Percentiles rank a stretch among this genome's conserved stretches.
phyloP scores from a whole-genome alignment of 2,888 invertebrate genomes.

The Rhopalosiphum nymphaeae region DNA sequence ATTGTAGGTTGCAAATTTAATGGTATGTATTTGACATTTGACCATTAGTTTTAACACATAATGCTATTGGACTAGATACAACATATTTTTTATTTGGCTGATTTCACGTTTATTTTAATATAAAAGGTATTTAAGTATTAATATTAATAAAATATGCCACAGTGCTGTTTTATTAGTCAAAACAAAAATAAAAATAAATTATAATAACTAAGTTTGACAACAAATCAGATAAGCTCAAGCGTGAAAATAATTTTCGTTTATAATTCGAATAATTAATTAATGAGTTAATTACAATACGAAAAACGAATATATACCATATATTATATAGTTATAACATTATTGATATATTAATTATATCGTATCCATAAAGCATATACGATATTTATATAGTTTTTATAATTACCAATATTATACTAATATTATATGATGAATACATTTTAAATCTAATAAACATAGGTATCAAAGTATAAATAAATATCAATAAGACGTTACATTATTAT shows the following conservation, averaged over 20 bases:
- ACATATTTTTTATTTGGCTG: too few relatives aligned
- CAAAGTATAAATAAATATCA: not conserved
- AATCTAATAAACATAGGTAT: not conserved
- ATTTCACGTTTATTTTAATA: not conserved
- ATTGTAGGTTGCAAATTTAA: not conserved
- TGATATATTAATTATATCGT: not conserved
- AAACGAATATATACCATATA: not conserved
- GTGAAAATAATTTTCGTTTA: slow-evolving; percentile 14
- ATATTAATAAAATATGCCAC: not conserved
- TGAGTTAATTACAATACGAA: slow-evolving; percentile 3
- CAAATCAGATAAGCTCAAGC: slow-evolving; percentile 4
- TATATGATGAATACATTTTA: not conserved
- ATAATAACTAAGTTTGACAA: not conserved
- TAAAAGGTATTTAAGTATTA: not conserved
- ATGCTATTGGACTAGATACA: too few relatives aligned
- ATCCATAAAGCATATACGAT: not conserved
- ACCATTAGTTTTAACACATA: too few relatives aligned
- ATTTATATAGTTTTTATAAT: not conserved
- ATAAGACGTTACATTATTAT: not conserved
- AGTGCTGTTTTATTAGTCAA: not conserved
- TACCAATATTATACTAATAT: not conserved
- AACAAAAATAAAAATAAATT: not conserved
- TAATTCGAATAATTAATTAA: slow-evolving; percentile 4
- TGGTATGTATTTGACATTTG: not conserved
- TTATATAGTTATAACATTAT: not conserved